phyloP scores from a whole-genome alignment of 2,113 vertebrate genomes.

The Catagonus wagneri region DNA sequence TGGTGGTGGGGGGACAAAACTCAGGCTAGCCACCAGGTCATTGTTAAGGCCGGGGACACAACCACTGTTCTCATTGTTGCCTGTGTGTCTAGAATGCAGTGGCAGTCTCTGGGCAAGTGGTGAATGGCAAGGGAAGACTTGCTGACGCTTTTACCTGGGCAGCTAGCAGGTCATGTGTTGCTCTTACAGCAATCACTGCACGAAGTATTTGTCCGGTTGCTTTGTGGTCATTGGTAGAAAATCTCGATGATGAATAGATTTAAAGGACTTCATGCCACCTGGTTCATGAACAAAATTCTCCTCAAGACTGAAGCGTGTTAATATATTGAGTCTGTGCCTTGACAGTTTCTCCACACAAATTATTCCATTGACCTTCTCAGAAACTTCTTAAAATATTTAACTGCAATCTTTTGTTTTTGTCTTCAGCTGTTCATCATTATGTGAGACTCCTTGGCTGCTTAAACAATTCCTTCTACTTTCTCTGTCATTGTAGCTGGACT shows the following conservation, averaged over 20 bases:
- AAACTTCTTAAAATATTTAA: conserved; percentile 46
- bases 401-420: conserved; percentile 57
- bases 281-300: conserved; percentile 40
- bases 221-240: conserved; percentile 43
- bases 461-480: conserved; percentile 34
- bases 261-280: conserved; percentile 58
- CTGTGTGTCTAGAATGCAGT: conserved; percentile 22
- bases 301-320: conserved; percentile 16
- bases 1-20: not conserved
- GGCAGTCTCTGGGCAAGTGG: not conserved
- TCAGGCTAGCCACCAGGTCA: not conserved
- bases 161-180: not conserved
- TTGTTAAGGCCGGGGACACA: not conserved
- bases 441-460: conserved; percentile 14
- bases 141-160: not conserved
- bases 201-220: not conserved
- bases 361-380: conserved; percentile 42
- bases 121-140: not conserved
- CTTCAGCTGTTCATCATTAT: conserved; percentile 42
- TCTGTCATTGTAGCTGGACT: conserved; percentile 55
- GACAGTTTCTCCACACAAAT: conserved; percentile 45
- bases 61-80: not conserved
- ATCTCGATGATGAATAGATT: conserved; percentile 33
- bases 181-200: not conserved
- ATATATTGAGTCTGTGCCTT: conserved; percentile 51